Base-by-base conservation (phyloP, 2,797 vertebrate genomes). In the Orientallactaga sibirica region DNA sequence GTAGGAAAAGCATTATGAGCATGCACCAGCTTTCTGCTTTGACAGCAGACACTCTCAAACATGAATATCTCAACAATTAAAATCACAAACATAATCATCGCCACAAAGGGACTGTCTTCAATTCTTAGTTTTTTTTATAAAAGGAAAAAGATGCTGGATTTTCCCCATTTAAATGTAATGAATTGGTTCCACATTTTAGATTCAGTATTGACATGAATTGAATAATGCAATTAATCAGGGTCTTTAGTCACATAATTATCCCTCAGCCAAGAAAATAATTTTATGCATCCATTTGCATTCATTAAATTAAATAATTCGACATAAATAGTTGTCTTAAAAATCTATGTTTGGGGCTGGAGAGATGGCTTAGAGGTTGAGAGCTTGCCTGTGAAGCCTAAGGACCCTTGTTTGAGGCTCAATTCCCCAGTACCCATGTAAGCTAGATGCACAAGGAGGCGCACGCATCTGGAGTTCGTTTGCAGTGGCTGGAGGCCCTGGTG, bases 61-160 rank as follows among this genome's bases (percentile, higher is more conserved):
- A 61, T 75, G 91, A 96, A 80, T 86, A 89, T 95, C 84, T 95
- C 18, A 74, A 89, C 95, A 97, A 97, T 96, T 96, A 97, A 96
- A 96, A 91, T 94, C 86, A 95, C 94, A 96, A 94, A 92, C 75
- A 93, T 87, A 93, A 97, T 96, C 86, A 94, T 7, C 80, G 84
- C 66, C 86, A 95, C 87, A 96, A 96, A 96, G 73, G 81, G 16
- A 19, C 48, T 95, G 61, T 85, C 92, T 96, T 93, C 81, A 90
- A 86, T 41, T 94, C 55, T 92, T 33, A 77, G 61, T 76, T 93
- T 16, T 43, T 64, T 89, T 79, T 55, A 37, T 67, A 12, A 48
- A 67, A 41, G 68, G 83, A 88, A 73, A 41, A 81, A 9, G 18
- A 73, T 78, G 37, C 48, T 93, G 24, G 64, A 29, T 80, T 29